These are phyloP conservation scores for Sipha maydis DNA, from an alignment of 2,888 invertebrate genomes.

Conservation along the genomic window DNA sequence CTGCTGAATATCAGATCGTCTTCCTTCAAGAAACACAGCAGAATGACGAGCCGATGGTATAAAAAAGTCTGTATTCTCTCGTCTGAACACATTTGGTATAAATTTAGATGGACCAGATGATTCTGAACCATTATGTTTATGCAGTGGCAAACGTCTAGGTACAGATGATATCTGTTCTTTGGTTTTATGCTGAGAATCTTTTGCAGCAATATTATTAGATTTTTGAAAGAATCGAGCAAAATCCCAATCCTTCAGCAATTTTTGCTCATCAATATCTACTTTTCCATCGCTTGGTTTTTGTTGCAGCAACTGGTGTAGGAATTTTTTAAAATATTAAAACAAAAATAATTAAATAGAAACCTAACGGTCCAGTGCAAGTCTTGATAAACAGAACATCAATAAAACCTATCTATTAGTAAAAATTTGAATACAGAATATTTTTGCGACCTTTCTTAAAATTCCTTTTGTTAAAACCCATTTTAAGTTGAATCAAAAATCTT, in stretches of 20 bases:
- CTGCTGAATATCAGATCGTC: slow-evolving; percentile 69
- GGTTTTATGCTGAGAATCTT: slow-evolving; percentile 59
- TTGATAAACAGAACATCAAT: slow-evolving; percentile 11
- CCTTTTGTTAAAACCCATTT: not conserved
- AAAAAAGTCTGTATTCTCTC: slow-evolving; percentile 87
- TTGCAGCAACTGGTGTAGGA: slow-evolving; percentile 53
- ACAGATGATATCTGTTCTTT: slow-evolving; percentile 65
- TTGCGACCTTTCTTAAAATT: not conserved
- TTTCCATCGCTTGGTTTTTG: slow-evolving; percentile 55
- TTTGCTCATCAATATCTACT: slow-evolving; percentile 78
- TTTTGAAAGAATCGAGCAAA: slow-evolving; percentile 83
- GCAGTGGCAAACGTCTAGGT: slow-evolving; percentile 66
- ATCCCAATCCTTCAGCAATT: slow-evolving; percentile 86
- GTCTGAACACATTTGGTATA: slow-evolving; percentile 71
- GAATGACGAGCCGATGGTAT: slow-evolving; percentile 78
- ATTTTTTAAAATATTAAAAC: slow-evolving; percentile 61
- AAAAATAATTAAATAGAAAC: slow-evolving; percentile 30
- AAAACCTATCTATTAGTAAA: not conserved
- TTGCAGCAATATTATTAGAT: slow-evolving; percentile 60
- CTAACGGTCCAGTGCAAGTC: slow-evolving; percentile 25
- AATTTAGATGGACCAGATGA: slow-evolving; percentile 53
- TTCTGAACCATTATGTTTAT: slow-evolving; percentile 65
- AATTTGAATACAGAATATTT: not conserved
- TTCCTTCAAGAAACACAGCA: slow-evolving; percentile 72
- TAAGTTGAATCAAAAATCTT: not conserved